Evolutionary conservation across 2,888 invertebrate genomes (phyloP), one percentile per base, ranked within the genome.

Genomic region (Clusia tigrina): DNA sequence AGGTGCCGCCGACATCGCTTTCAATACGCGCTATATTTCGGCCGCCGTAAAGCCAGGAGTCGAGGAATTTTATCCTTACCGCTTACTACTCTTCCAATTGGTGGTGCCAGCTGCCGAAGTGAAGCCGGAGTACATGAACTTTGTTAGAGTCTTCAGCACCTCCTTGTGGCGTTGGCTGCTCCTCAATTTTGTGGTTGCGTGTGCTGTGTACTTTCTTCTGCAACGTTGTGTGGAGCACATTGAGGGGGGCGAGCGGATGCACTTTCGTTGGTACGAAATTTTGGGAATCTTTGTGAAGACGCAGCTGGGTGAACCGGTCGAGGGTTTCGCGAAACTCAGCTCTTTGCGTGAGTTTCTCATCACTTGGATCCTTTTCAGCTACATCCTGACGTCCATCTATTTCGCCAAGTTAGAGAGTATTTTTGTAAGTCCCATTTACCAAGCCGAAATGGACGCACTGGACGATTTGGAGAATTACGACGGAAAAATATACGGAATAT

Each of bases 361-460:
- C 25, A 66, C 73, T 2, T 82, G 82, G 83, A 76, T 82, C 5
- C 59, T 81, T 6, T 83, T 80, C 48, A 76, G 78, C 26, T 82
- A 81, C 52, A 71, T 82, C 0, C 58, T 80, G 53, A 79, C 77
- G 1, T 71, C 67, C 23, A 72, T 81, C 20, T 81, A 81, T 58
- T 75, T 81, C 25, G 82, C 79, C 20, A 81, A 82, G 54, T 62
- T 82, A 56, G 82, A 81, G 48, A 83, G 83, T 48, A 74, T 72
- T 10, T 80, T 82, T 42, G 76, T 82, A 0, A 73, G 74, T 10
- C 79, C 82, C 0, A 68, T 67, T 12, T 82, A 74, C 58, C 77
- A 78, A 54, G 38, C 68, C 1, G 78, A 81, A 26, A 54, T 83
- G n/a, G 73, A 81, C 48, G 68, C 60, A 1, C 60, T 82, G 17